These are phyloP conservation scores for Xestia sexstrigata DNA, from an alignment of 2,888 invertebrate genomes.

Conservation along the genomic window DNA sequence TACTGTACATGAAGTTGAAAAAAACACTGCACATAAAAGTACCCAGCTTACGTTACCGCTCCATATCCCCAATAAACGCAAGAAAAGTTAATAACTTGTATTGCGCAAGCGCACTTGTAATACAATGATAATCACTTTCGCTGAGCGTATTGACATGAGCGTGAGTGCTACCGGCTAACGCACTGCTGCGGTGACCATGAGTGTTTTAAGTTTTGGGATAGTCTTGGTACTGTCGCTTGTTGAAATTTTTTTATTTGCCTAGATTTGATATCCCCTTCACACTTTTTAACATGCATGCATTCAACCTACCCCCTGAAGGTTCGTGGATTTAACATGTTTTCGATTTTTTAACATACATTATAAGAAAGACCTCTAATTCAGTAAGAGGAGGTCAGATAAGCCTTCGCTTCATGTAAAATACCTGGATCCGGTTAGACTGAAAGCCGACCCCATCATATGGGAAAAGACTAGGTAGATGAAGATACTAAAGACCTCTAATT, in stretches of 20 bases:
- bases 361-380: not conserved
- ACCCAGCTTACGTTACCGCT: conserved; percentile 12
- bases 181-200: conserved; percentile 68
- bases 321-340: not conserved
- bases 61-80: conserved; percentile 34
- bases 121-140: conserved; percentile 79
- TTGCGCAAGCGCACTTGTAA: conserved; percentile 62
- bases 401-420: not conserved
- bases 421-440: not conserved
- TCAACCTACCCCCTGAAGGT: not conserved
- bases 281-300: not conserved
- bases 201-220: not conserved
- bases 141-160: conserved; percentile 69
- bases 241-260: not conserved
- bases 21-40: not conserved
- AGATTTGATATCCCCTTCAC: not conserved
- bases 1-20: too few species aligned
- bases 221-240: not conserved
- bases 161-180: conserved; percentile 75
- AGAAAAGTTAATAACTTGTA: conserved; percentile 51
- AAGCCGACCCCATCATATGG: not conserved
- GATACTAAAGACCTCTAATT: not conserved
- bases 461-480: not conserved
- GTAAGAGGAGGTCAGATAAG: not conserved
- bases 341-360: not conserved